Evolutionary conservation across 2,888 invertebrate species (phyloP), one percentile per base, ranked within the genome.

Genomic region (Stenoptilia bipunctidactyla): DNA sequence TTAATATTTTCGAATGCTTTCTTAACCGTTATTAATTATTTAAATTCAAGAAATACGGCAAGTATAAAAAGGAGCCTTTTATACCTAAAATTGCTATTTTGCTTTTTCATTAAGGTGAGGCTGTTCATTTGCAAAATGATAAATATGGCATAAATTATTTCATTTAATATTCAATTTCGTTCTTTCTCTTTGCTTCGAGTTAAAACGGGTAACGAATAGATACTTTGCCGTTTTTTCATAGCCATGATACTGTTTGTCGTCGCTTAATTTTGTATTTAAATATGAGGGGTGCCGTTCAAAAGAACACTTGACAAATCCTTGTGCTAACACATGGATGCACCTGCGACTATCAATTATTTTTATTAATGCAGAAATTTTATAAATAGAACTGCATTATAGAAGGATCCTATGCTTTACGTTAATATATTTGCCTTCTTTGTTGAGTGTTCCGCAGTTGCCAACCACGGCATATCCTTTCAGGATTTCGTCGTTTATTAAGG

Each of bases 81-180:
- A 8, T 5, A 8, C 3, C 20, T 20, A 63, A 61, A 67, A 64
- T 66, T 59, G 60, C 47, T 54, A 68, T 67, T 66, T 65, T 62
- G 59, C 66, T 66, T 65, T 83, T 77, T 82, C 80, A 83, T 82
- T 80, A 82, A 82, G 82, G 80, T 82, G 71, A 74, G 76, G 58
- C 65, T 73, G 73, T 74, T 76, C 82, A 80, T 83, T 83, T 80
- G 82, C 82, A 76, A 82, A 80, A 82, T 83, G 71, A 83, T 84
- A 83, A 83, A 85, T 83, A 82, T 83, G 75, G 76, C 83, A 85
- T 85, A 85, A 84, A 85, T 85, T 85, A 85, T 84, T 85, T 85
- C 85, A 85, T 85, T 85, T 85, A 83, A 69, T 82, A 85, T 85
- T 85, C 85, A 82, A 80, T 83, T 83, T 72, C 56, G 70, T 82